phyloP scores from a whole-genome alignment of 2,113 vertebrate genomes.

The Suncus etruscus region DNA sequence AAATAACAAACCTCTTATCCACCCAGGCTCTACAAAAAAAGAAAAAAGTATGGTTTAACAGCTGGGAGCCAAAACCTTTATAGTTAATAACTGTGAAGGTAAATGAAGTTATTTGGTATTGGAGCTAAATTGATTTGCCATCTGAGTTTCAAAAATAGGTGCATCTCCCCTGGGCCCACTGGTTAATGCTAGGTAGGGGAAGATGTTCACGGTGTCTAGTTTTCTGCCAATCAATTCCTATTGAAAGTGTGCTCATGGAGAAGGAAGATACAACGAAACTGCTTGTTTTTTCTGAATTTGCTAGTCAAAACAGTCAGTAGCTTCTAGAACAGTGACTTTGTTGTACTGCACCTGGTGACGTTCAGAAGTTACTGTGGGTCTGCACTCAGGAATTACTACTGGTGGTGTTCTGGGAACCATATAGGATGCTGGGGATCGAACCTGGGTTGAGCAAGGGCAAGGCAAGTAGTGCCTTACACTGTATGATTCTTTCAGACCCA shows the following conservation, averaged over 20 bases:
- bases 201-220: not conserved
- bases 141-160: not conserved
- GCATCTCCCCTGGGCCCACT: not conserved
- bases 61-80: not conserved
- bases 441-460: too few species aligned
- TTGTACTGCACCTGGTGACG: too few species aligned
- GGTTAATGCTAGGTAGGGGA: constrained; percentile 9
- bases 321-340: not conserved
- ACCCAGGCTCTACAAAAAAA: not conserved
- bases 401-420: too few species aligned
- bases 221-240: not conserved
- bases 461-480: too few species aligned
- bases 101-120: not conserved
- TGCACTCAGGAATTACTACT: too few species aligned
- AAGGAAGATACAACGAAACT: not conserved
- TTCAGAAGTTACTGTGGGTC: too few species aligned
- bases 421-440: too few species aligned
- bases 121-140: not conserved
- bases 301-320: constrained; percentile 2
- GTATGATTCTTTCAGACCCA: too few species aligned
- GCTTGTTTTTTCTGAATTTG: not conserved
- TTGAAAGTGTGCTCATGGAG: not conserved
- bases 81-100: constrained; percentile 6
- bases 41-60: not conserved
- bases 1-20: not conserved